Percentiles rank a stretch among this genome's conserved stretches.
phyloP scores from a whole-genome alignment of 2,888 invertebrate species.

The Halictus quadricinctus region DNA sequence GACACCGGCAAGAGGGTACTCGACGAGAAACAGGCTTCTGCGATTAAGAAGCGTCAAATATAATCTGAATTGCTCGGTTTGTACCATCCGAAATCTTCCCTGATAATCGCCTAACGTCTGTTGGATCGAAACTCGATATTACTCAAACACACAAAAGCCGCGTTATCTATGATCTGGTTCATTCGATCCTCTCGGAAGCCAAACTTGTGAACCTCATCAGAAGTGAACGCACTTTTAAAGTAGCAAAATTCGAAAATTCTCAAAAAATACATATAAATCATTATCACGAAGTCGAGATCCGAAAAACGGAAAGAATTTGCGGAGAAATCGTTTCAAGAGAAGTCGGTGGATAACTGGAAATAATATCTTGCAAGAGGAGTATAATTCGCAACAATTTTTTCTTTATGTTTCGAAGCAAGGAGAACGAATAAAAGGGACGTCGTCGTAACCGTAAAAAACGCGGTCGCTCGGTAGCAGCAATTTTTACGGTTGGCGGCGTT shows the following conservation, averaged over 20 bases:
- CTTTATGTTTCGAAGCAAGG: neutral
- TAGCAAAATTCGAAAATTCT: neutral
- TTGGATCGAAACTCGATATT: neutral
- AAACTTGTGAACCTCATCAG: neutral
- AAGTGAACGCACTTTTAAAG: neutral
- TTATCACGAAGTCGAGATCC: neutral
- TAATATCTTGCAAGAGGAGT: neutral
- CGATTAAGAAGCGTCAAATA: conserved; percentile 1
- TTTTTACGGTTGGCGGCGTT: conserved; percentile 29
- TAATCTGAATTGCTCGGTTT: neutral
- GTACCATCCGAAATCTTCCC: neutral
- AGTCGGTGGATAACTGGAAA: neutral
- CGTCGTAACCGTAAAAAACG: conserved; percentile 2
- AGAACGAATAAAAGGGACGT: neutral
- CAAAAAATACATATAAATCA: neutral
- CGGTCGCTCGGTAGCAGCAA: neutral
- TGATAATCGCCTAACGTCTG: neutral
- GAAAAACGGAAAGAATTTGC: neutral
- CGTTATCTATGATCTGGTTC: neutral
- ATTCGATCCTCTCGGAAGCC: neutral
- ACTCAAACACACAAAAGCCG: neutral
- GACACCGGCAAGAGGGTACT: neutral
- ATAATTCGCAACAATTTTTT: neutral
- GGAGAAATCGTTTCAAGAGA: no score
- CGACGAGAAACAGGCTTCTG: neutral